Conservation (phyloP, 1,140 invertebrate genomes). For the Ceratoteleas bidentatus region DNA sequence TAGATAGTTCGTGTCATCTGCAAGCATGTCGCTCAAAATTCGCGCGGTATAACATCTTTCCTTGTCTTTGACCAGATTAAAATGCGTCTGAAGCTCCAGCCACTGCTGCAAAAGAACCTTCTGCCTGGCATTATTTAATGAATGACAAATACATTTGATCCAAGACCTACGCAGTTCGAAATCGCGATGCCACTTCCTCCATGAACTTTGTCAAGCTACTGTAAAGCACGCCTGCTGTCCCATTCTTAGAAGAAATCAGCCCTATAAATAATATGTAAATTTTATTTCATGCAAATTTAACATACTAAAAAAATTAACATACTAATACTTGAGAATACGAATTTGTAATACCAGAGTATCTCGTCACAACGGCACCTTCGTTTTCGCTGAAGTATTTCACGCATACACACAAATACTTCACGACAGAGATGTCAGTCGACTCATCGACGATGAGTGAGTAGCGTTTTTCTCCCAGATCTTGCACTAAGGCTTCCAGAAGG, state of each 20-base stretch:
- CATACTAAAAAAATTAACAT: no score
- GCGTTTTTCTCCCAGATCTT: no score
- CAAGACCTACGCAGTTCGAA: constrained; percentile 55
- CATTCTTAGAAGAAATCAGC: constrained; percentile 40
- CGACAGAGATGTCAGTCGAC: constrained; percentile 73
- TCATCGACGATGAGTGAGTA: constrained; percentile 77
- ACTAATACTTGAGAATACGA: no score
- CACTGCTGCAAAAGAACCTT: constrained; percentile 72
- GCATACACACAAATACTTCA: constrained; percentile 72
- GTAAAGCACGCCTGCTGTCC: constrained; percentile 24
- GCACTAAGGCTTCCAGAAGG: constrained; percentile 51
- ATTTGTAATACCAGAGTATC: constrained; percentile 50
- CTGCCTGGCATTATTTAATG: constrained; percentile 63
- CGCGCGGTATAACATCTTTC: no score
- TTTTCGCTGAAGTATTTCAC: constrained; percentile 73
- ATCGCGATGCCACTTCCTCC: constrained; percentile 41
- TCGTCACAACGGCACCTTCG: constrained; percentile 17
- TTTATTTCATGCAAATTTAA: no score
- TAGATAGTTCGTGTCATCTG: constrained; percentile 52
- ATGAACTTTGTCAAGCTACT: constrained; percentile 30
- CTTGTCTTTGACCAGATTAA: no score
- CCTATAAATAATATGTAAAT: constrained; percentile 15
- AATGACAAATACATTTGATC: constrained; percentile 61
- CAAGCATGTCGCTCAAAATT: constrained; percentile 59
- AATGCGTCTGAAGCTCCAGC: constrained; percentile 72